Evolutionary conservation across 2,888 invertebrate genomes (phyloP).

Genomic region (Pammene aurita): DNA sequence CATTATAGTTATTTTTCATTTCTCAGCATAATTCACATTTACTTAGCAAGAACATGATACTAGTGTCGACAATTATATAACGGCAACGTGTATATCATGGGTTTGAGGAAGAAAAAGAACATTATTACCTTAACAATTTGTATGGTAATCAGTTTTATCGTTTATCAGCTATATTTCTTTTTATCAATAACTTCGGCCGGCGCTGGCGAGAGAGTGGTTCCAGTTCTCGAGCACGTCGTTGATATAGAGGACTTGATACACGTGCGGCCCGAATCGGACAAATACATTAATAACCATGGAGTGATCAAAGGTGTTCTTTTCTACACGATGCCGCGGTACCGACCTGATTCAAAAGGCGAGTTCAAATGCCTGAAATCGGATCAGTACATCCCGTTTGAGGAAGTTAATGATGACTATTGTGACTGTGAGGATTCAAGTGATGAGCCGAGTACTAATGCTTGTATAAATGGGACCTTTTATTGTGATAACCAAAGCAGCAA

Average conservation of each 20-base stretch:
- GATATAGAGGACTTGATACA: constrained; percentile 56
- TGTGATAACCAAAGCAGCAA: constrained; percentile 85
- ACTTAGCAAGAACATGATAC: constrained; percentile 21
- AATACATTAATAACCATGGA: constrained; percentile 70
- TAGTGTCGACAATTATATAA: constrained; percentile 2
- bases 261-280: constrained; percentile 67
- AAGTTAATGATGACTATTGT: constrained; percentile 92
- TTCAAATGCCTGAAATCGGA: constrained; percentile 74
- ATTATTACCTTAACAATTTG: constrained; percentile 65
- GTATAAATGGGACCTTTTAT: constrained; percentile 91
- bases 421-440: constrained; percentile 92
- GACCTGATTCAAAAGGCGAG: constrained; percentile 64
- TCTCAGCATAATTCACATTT: neutral
- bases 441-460: constrained; percentile 95
- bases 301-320: constrained; percentile 71
- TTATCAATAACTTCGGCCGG: constrained; percentile 65
- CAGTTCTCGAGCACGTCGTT: constrained; percentile 57
- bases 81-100: constrained; percentile 49
- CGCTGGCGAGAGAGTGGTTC: constrained; percentile 55
- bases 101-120: constrained; percentile 73
- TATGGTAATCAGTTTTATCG: constrained; percentile 65
- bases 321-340: constrained; percentile 65
- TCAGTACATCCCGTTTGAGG: constrained; percentile 65
- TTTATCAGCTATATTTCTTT: constrained; percentile 77
- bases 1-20: neutral